Evolutionary conservation across 2,888 invertebrate genomes (phyloP), one percentile per base, ranked within the genome.

Genomic region (Drepana falcataria): DNA sequence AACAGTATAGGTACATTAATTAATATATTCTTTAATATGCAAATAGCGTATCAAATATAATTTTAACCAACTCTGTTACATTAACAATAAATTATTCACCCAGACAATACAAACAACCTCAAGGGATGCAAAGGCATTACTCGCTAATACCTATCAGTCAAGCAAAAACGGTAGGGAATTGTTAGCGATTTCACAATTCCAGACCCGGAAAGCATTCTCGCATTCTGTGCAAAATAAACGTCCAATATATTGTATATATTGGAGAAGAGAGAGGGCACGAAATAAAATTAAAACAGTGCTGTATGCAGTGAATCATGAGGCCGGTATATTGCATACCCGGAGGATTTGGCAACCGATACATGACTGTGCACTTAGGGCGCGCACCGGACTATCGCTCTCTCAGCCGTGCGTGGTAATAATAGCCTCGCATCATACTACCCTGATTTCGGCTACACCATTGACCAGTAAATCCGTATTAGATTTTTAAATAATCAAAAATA

Each of bases 271-370:
- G 68, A 68, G 44, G 71, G 66, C 65, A 73, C 77, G 79, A 84
- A 87, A 85, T 78, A 81, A 86, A 87, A 86, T 86, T 85, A 83
- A 87, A 85, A 83, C 74, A 74, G 69, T 70, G 71, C 69, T 70
- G 75, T 74, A 78, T 78, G 75, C 75, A 79, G 75, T 82, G 85
- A 82, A 85, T 87, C 85, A 85, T 81, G 77, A 75, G 75, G 59
- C 65, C 62, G 60, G 63, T 71, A 71, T 75, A 66, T 71, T 66
- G 69, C 68, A 69, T 77, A 79, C 85, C 85, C 80, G 55, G 77
- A 81, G 88, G 85, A 83, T 87, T 89, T 88, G 86, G 87, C 85
- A 87, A 85, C 83, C 85, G 78, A 83, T 85, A 89, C 89, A 89
- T 75, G 89, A 85, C 79, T 87, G 79, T 88, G 88, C 89, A 88